Conservation (phyloP, 2,797 vertebrate genomes). For the Microctenopoma stevenorrisi region DNA sequence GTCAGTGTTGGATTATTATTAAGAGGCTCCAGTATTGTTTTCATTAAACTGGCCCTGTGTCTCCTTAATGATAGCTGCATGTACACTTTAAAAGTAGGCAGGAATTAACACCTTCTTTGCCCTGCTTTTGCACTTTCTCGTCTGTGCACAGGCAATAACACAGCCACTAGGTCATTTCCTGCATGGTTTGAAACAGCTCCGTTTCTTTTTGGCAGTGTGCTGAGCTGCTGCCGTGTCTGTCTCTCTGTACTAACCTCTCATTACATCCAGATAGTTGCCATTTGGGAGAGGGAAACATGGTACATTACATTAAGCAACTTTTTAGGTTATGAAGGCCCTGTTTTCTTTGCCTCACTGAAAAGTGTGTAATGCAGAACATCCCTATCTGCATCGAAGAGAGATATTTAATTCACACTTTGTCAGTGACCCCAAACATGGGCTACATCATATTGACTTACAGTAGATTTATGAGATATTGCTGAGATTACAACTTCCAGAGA, state of each 20-base stretch:
- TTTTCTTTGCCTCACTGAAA: slow-evolving; percentile 13
- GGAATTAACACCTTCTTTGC: not conserved
- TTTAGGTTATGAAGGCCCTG: slow-evolving; percentile 19
- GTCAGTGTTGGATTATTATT: slow-evolving; percentile 9
- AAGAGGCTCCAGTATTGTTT: slow-evolving; percentile 35
- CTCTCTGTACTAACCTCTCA: slow-evolving; percentile 16
- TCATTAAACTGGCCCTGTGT: not conserved
- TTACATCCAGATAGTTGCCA: slow-evolving; percentile 30
- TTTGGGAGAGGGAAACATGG: not conserved
- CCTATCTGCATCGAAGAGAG: slow-evolving; percentile 35
- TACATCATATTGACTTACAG: not conserved
- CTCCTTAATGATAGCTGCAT: slow-evolving; percentile 4
- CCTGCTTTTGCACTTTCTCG: slow-evolving; percentile 12
- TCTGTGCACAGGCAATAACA: slow-evolving; percentile 9
- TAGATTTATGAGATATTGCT: not conserved
- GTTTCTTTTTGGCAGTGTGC: slow-evolving; percentile 42
- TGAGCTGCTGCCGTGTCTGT: slow-evolving; percentile 31
- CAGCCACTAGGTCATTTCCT: slow-evolving; percentile 58
- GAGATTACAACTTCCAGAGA: not conserved
- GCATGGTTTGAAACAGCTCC: slow-evolving; percentile 24
- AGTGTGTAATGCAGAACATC: slow-evolving; percentile 49
- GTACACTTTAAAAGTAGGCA: slow-evolving; percentile 1
- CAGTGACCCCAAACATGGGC: not conserved
- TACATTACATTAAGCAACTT: slow-evolving; percentile 34
- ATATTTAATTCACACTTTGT: not conserved